A percentile compares a stretch with the other conserved stretches of the same genome.
Evolutionary conservation across 1,140 invertebrate species (phyloP).

Genomic region (Episyrphus balteatus): DNA sequence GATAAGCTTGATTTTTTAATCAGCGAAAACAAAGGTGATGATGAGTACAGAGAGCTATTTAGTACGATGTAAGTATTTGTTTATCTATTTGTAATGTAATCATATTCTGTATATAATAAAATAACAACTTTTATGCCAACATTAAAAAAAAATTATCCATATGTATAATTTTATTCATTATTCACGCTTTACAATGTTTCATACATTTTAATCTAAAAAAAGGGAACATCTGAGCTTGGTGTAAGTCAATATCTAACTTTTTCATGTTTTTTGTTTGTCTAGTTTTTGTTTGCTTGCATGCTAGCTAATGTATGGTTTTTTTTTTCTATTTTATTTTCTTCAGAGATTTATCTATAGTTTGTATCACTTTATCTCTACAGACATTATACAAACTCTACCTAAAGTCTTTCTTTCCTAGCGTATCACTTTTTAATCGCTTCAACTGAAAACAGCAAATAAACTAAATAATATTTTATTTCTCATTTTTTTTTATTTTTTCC

Average conservation of each 20-base stretch:
- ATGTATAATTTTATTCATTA: slow-evolving; percentile 18
- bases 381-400: too few relatives aligned
- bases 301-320: not conserved
- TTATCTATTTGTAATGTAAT: slow-evolving; percentile 1
- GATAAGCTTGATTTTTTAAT: slow-evolving; percentile 88
- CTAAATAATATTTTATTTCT: too few relatives aligned
- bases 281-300: not conserved
- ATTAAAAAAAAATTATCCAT: slow-evolving; percentile 1
- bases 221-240: slow-evolving; percentile 86
- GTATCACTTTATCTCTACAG: too few relatives aligned
- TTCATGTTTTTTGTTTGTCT: not conserved
- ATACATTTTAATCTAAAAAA: slow-evolving; percentile 32
- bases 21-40: slow-evolving; percentile 86
- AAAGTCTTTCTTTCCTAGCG: too few relatives aligned
- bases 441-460: too few relatives aligned
- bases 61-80: slow-evolving; percentile 78
- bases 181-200: slow-evolving; percentile 15
- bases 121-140: slow-evolving; percentile 18
- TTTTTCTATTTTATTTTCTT: too few relatives aligned
- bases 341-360: too few relatives aligned
- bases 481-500: too few relatives aligned
- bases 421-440: too few relatives aligned
- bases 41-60: slow-evolving; percentile 82
- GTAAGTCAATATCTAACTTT: slow-evolving; percentile 48
- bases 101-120: slow-evolving; percentile 11